These are phyloP conservation scores for Rhinella marina DNA, from an alignment of 2,797 vertebrate species.

Conservation along the genomic window DNA sequence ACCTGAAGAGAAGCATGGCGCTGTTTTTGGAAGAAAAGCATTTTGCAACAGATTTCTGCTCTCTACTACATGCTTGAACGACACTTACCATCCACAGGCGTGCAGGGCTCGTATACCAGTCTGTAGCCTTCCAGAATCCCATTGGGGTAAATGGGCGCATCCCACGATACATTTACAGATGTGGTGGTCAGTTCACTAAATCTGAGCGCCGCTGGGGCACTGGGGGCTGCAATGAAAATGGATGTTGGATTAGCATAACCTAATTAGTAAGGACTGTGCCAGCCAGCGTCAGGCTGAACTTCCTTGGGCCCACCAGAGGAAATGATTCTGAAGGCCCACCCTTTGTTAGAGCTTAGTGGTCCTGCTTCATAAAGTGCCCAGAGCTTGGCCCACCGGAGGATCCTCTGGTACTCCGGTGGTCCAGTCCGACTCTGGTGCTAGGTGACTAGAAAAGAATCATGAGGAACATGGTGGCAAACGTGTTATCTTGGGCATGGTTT, in stretches of 20 bases:
- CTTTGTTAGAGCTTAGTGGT: no score
- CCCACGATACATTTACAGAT: slow-evolving; percentile 97
- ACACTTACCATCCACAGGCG: slow-evolving; percentile 88
- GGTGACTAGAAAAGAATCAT: no score
- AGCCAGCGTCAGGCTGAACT: neutral
- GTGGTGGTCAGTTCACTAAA: slow-evolving; percentile 98
- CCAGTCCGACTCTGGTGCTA: no score
- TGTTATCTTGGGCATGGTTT: neutral
- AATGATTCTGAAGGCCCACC: no score
- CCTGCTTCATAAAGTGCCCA: no score
- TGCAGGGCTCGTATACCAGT: slow-evolving; percentile 92
- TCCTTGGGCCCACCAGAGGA: no score
- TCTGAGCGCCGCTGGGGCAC: slow-evolving; percentile 86
- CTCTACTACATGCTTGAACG: neutral
- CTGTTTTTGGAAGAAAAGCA: neutral
- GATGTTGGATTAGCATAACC: neutral
- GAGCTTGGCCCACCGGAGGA: no score
- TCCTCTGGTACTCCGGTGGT: no score
- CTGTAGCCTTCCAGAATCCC: slow-evolving; percentile 92
- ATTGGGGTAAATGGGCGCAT: slow-evolving; percentile 87
- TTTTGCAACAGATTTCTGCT: neutral
- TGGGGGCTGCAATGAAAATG: slow-evolving; percentile 83
- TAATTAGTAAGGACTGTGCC: neutral
- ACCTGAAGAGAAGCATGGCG: neutral
- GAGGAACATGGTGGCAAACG: neutral